Evolutionary conservation across 1,140 invertebrate genomes (phyloP), one percentile per base, ranked within the genome.

Genomic region (Drosophila sechellia): DNA sequence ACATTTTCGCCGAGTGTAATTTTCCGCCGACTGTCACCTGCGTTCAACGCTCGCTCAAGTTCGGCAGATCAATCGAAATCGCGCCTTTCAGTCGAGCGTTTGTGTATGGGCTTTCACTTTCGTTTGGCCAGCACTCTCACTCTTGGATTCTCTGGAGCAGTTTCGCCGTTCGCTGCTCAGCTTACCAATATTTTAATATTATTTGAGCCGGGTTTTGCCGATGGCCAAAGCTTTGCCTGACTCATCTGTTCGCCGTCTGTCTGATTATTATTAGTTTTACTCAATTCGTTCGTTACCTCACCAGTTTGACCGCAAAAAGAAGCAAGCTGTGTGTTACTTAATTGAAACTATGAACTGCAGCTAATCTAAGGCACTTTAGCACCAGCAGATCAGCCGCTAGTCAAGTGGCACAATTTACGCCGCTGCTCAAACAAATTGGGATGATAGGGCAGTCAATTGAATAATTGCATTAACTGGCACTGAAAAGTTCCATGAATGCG

Each of bases 251-350:
- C 48, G 40, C n/a, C 42, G 58, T 53, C 20, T 43, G 31, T 53
- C 57, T 79, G 60, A 39, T 39, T 70, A 54, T 49, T 77, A 70
- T 70, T 70, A 70, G 49, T 71, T 70, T 70, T 70, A 27, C 68
- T 71, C 64, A 79, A 77, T 80, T 65, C 45, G 55, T 56, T 59
- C 55, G 61, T 86, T 86, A 86, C 84, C 84, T 87, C 83, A 86
- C 1, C 77, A 66, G 40, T 65, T 73, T 80, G 80, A 79, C 76
- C 80, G 66, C 80, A 79, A 69, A 77, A 60, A 43, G 31, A 31
- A 31, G 3, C 8, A 31, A 34, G 71, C 63, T 55, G 71, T 50
- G 64, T 78, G 72, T 89, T 86, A 77, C 83, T 76, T 65, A 83
- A 86, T 83, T 83, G 80, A 79, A 70, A 70, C 54, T 59, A 70